These are phyloP conservation scores for Gortyna flavago DNA, from an alignment of 2,888 invertebrate genomes.

Conservation along the genomic window DNA sequence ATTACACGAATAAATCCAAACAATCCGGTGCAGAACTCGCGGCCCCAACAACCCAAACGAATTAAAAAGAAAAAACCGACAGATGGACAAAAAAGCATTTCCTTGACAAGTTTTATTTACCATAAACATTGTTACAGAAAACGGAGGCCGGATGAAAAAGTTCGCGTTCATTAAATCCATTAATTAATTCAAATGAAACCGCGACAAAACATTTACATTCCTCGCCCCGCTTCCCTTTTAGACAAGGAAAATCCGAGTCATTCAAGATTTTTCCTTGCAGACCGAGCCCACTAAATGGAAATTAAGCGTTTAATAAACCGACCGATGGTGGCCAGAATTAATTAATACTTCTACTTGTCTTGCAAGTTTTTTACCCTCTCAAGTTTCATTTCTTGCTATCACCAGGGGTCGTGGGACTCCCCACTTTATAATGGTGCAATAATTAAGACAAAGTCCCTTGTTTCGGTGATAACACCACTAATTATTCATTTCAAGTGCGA, in stretches of 20 bases:
- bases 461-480: constrained; percentile 82
- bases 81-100: constrained; percentile 87
- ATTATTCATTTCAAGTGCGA: constrained; percentile 85
- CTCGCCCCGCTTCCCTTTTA: constrained; percentile 80
- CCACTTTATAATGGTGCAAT: constrained; percentile 86
- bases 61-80: constrained; percentile 86
- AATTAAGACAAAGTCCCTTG: constrained; percentile 88
- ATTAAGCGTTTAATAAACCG: constrained; percentile 88
- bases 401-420: constrained; percentile 82
- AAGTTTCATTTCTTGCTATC: constrained; percentile 81
- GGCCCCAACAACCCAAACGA: constrained; percentile 82
- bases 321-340: constrained; percentile 83
- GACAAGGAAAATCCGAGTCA: constrained; percentile 82
- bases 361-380: constrained; percentile 83
- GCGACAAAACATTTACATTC: constrained; percentile 88
- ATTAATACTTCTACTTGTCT: constrained; percentile 86
- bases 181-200: constrained; percentile 90
- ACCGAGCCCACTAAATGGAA: constrained; percentile 84
- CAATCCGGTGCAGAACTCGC: constrained; percentile 81
- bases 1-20: constrained; percentile 90
- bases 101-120: constrained; percentile 90
- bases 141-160: constrained; percentile 85
- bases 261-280: constrained; percentile 76
- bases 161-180: constrained; percentile 88
- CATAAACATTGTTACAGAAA: constrained; percentile 89